phyloP scores from a whole-genome alignment of 2,888 invertebrate species.

The Dolomedes plantarius region DNA sequence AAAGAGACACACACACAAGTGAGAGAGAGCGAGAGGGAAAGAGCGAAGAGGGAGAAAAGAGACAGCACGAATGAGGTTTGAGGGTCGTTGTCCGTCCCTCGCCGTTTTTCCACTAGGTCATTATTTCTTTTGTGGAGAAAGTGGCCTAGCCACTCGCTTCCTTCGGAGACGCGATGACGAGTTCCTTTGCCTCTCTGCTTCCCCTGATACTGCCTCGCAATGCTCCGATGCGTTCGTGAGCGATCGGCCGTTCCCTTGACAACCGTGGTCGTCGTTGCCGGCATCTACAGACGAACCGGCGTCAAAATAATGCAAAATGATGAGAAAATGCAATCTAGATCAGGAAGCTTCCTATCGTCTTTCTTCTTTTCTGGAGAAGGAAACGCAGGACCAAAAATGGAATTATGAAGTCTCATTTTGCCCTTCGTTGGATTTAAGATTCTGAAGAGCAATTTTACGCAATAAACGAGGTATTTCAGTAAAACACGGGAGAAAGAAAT shows the following conservation, averaged over 20 bases:
- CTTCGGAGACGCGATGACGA: background rate
- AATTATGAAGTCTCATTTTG: no score
- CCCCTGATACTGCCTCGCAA: slow-evolving; percentile 19
- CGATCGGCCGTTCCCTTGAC: background rate
- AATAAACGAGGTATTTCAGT: no score
- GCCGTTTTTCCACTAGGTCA: slow-evolving; percentile 66
- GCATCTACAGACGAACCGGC: background rate
- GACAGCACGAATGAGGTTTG: slow-evolving; percentile 60
- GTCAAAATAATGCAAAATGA: background rate
- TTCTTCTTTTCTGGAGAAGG: no score
- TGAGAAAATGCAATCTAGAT: no score
- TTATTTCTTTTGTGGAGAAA: slow-evolving; percentile 48
- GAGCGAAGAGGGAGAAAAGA: no score
- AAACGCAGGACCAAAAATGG: no score
- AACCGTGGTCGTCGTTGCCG: background rate
- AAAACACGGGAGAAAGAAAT: no score
- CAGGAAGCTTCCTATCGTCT: no score
- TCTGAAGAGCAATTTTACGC: no score
- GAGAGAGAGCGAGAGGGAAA: background rate
- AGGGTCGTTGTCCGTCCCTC: slow-evolving; percentile 69
- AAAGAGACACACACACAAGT: background rate
- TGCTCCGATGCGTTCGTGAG: background rate
- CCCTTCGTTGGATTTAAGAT: no score
- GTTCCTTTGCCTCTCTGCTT: background rate
- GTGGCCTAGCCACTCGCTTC: slow-evolving; percentile 25